Base-by-base conservation (phyloP, 1,140 invertebrate species). In the Zaprionus ornatus region DNA sequence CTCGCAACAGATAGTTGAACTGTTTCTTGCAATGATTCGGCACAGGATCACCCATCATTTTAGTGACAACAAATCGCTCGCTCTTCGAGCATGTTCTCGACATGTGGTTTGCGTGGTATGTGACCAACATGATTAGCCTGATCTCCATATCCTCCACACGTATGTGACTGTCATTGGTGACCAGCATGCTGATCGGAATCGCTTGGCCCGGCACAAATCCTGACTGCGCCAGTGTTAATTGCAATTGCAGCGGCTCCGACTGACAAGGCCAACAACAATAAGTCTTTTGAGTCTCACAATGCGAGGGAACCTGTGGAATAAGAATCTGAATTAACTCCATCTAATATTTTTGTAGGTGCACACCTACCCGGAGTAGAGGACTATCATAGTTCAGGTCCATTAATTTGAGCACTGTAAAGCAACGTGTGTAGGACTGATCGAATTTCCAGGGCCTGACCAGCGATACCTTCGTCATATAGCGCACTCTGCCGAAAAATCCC, bases 391-490 rank as follows among this genome's bases (percentile, higher is more conserved):
- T 97, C 13, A 97, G 94, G 92, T 97, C 95, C 71, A 96, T 94
- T 4, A 95, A 93, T 73, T 95, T 94, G 3, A 96, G 93, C 6
- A 97, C 95, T 12, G 95, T 96, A 80, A 97, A 96, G 15, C 95
- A 94, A 66, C 93, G 94, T 91, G 96, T 96, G 48, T 94, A 94
- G 76, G 95, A 95, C 74, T 96, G 94, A 92, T 97, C 96, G 77
- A 96, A 95, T 57, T 95, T 95, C 96, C 96, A 96, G 29, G 96
- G 96, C 48, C 96, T 94, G 82, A 96, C 95, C 76, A 97, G 86
- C 2, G 74, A 70, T n/a, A 92, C 96, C 91, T 95, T 96, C 4
- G 95, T 92, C 72, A 93, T 95, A 79, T 97, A 96, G 15, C 95
- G 93, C 62, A 96, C 93, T 78, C 94, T 93, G 0, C 96, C 96